phyloP scores from a whole-genome alignment of 2,113 vertebrate genomes.

The Ptyas mucosa region DNA sequence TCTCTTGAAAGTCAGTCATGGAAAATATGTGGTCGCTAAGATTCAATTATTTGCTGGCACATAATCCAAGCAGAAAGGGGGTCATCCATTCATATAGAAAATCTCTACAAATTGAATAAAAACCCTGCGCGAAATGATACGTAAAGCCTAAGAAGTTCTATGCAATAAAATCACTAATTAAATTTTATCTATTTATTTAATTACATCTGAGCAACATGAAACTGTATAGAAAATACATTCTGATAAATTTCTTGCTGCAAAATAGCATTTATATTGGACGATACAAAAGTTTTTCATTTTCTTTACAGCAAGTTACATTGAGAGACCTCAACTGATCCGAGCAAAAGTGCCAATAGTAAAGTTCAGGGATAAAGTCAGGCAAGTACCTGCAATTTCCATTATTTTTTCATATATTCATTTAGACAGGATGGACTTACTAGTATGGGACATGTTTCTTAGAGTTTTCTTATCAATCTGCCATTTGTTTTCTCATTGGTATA shows the following conservation, averaged over 20 bases:
- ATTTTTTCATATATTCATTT: constrained; percentile 8
- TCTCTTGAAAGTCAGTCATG: not conserved
- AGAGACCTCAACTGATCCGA: constrained; percentile 86
- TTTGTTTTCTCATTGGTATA: not conserved
- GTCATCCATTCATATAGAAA: not conserved
- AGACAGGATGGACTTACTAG: fast-evolving
- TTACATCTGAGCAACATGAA: not conserved
- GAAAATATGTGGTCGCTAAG: not conserved
- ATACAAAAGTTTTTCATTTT: not conserved
- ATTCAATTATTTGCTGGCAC: not conserved
- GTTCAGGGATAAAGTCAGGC: constrained; percentile 94
- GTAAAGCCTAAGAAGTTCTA: not conserved
- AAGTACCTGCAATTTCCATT: constrained; percentile 48
- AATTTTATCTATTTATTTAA: not conserved
- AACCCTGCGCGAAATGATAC: not conserved
- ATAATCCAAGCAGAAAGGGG: not conserved
- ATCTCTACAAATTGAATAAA: not conserved
- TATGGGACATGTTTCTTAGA: not conserved
- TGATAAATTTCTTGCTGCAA: not conserved
- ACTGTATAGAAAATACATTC: not conserved
- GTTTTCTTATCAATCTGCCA: not conserved
- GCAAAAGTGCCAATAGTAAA: constrained; percentile 97
- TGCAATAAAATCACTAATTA: not conserved
- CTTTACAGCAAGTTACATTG: constrained; percentile 77
- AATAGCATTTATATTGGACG: constrained; percentile 1